Evolutionary conservation across 2,797 vertebrate genomes (phyloP).

Genomic region (Adelosebastes latens): DNA sequence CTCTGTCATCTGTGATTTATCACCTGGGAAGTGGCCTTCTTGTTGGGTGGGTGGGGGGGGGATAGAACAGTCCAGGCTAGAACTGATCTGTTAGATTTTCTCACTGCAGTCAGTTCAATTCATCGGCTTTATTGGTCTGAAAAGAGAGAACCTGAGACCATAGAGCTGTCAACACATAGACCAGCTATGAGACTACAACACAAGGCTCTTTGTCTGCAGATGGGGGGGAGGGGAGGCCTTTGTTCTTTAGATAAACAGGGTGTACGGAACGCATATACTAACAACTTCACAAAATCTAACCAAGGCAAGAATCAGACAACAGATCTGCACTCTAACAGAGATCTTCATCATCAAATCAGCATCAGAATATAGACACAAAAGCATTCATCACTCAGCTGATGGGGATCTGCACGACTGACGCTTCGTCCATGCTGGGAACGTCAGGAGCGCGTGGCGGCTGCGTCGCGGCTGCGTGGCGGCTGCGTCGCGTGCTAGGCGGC

Average conservation of each 20-base stretch:
- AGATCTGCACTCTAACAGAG: neutral
- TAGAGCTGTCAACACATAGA: neutral
- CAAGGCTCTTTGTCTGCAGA: too few species aligned
- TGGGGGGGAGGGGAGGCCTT: too few species aligned
- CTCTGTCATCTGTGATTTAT: constrained; percentile 82
- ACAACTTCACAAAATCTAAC: neutral
- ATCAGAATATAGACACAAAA: neutral
- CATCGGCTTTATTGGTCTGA: neutral
- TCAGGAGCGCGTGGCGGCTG: too few species aligned
- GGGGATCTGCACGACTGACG: neutral
- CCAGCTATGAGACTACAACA: too few species aligned
- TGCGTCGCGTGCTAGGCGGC: too few species aligned
- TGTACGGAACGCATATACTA: neutral
- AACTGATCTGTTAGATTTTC: constrained; percentile 24
- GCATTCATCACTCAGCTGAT: neutral
- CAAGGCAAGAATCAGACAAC: neutral
- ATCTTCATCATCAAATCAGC: neutral
- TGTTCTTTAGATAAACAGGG: too few species aligned
- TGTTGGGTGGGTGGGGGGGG: neutral
- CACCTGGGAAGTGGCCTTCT: constrained; percentile 69
- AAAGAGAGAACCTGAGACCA: neutral
- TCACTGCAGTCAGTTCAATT: neutral
- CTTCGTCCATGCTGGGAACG: too few species aligned
- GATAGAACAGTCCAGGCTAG: constrained; percentile 1
- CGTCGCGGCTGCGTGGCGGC: too few species aligned